Evolutionary conservation across 2,113 vertebrate species (phyloP).

Genomic region (Urocynchramus pylzowi): DNA sequence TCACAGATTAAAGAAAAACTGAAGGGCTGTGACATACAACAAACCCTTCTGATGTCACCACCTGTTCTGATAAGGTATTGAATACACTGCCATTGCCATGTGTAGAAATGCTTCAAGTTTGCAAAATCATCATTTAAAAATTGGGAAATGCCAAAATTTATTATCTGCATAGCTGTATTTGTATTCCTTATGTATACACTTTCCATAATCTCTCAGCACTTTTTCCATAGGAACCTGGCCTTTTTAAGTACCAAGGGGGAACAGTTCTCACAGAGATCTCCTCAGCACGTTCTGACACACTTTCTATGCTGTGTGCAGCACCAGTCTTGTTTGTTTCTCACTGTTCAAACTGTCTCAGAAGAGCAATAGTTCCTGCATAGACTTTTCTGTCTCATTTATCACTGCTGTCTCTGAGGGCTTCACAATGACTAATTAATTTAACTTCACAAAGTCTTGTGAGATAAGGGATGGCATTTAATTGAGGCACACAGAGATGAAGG

Average conservation of each 20-base stretch:
- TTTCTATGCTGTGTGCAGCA: neutral
- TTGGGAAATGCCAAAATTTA: neutral
- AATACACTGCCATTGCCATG: neutral
- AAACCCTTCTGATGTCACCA: neutral
- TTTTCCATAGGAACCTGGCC: neutral
- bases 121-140: neutral
- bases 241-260: neutral
- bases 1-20: neutral
- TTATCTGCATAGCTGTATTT: neutral
- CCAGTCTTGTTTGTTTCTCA: neutral
- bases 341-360: neutral
- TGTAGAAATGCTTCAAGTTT: neutral
- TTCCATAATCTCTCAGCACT: neutral
- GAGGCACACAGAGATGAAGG: slow-evolving; percentile 9
- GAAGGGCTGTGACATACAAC: neutral
- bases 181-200: neutral
- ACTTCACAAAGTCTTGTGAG: slow-evolving; percentile 17
- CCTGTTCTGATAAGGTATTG: neutral
- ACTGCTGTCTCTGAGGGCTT: slow-evolving; percentile 25
- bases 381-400: slow-evolving; percentile 48
- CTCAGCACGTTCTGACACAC: neutral
- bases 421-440: slow-evolving; percentile 54
- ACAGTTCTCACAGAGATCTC: neutral
- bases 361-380: neutral
- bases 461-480: slow-evolving; percentile 28